Percentiles rank a stretch among this genome's conserved stretches.
These are phyloP conservation scores for Clarias batrachus DNA, from an alignment of 2,113 vertebrate genomes.

Conservation along the genomic window DNA sequence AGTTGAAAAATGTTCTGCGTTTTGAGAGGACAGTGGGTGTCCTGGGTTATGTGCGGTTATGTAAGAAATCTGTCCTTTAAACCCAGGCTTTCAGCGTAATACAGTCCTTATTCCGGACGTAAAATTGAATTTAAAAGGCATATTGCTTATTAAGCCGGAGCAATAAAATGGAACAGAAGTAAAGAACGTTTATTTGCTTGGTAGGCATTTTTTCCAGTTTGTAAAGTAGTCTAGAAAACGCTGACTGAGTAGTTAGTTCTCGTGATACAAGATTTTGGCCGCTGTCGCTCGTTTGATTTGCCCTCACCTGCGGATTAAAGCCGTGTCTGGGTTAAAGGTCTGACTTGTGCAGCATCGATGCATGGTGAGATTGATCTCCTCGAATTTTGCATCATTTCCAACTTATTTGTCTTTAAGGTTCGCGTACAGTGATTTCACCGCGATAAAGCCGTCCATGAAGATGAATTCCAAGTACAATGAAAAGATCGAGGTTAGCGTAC, in stretches of 20 bases:
- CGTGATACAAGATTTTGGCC: background rate
- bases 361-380: background rate
- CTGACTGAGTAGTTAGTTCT: background rate
- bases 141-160: background rate
- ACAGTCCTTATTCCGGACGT: slow-evolving; percentile 5
- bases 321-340: background rate
- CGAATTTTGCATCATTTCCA: background rate
- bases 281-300: background rate
- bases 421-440: background rate
- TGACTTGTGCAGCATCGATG: background rate
- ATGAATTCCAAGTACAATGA: background rate
- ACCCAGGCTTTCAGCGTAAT: slow-evolving; percentile 20
- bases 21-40: slow-evolving; percentile 21
- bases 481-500: background rate
- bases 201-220: slow-evolving; percentile 3
- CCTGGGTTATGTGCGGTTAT: slow-evolving; percentile 24
- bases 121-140: slow-evolving; percentile 17
- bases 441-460: background rate
- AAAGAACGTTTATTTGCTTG: slow-evolving; percentile 8
- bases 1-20: slow-evolving; percentile 19
- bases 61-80: slow-evolving; percentile 12
- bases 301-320: background rate
- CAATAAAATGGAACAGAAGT: slow-evolving; percentile 16
- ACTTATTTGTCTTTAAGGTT: background rate
- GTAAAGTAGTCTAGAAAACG: slow-evolving; percentile 6